Base-by-base conservation (phyloP, 1,140 invertebrate species). In the Wasmannia auropunctata region DNA sequence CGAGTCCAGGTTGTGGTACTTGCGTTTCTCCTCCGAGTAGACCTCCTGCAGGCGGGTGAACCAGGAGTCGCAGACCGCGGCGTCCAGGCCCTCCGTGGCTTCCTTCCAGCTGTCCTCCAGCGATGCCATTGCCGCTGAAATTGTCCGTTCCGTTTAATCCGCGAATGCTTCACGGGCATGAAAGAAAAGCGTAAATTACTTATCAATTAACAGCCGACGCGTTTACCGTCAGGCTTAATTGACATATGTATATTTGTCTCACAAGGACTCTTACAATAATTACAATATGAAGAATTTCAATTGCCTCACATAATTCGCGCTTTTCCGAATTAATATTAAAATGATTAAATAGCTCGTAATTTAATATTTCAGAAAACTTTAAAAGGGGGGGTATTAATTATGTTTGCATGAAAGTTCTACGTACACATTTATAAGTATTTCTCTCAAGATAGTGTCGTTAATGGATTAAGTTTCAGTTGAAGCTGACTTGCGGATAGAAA, bases 1-100 rank as follows among this genome's bases (percentile, higher is more conserved):
- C 65, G 95, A 95, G 58, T 95, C 92, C 43, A 96, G 87, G 88
- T 96, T 95, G 70, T 96, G 95, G 90, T 95, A 96, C 58, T 92
- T 94, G 63, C 95, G 92, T 70, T 94, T 95, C 16, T 94, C 94
- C 2, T 95, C 94, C 0, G 93, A 93, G 83, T 95, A 95, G 7
- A 87, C 91, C 54, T 95, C 93, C 49, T 94, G 91, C 0, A 95
- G 43, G 40, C 87, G 91, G 7, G 70, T 60, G 22, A 95, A 93
- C 95, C 95, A 95, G 0, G 89, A 85, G 14, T 95, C 92, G 79
- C 93, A 92, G 6, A 92, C 88, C 10, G 77, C 88, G 3, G 34
- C 72, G 56, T 95, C 88, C 22, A 95, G 91, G 22, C 86, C 92
- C 11, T 93, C 91, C 14, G 92, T 94, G 7, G 93, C 94, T 77